Evolutionary conservation across 2,113 vertebrate species (phyloP), one percentile per base, ranked within the genome.

Genomic region (Oreochromis tanganicae): DNA sequence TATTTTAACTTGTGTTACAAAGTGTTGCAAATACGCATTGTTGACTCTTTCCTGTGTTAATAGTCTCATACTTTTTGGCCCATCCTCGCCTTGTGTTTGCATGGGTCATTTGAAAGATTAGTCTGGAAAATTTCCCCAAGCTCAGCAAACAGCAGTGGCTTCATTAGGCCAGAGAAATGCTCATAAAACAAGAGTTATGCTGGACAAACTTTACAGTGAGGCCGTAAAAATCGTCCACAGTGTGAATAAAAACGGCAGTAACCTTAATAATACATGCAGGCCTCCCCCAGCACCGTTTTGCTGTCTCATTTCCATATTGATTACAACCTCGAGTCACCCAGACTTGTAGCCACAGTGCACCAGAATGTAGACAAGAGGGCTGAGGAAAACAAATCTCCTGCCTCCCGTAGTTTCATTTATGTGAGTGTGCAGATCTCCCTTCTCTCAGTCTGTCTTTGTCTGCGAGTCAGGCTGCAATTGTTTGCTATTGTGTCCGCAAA

Each of bases 291-390:
- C 19, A 83, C n/a, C 56, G 50, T 87, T 88, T 87, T 90, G 79
- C 88, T 84, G 85, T 87, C 91, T 96, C 85, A 96, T 97, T 95
- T 95, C 90, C 94, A 96, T 96, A 94, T 93, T 94, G 93, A 96
- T 96, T 87, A 90, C 86, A 88, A 90, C 80, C 85, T 83, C 8
- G 46, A 89, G 90, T 91, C 87, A 59, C 52, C 68, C 89, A 91
- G 48, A 79, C 85, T 83, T 68, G 50, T n/a, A 59, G 78, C 84
- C 48, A 81, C 56, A 43, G 80, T 71, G 29, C 83, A 84, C 57
- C 75, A 63, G 57, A 54, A 68, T 54, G 81, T 82, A 59, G 43
- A 82, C 14, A 84, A 46, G 11, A 59, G 41, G 6, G 63, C 66
- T 2, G 16, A n/a, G 29, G 84, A 36, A 56, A 84, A 86, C 16